A percentile compares a stretch with the other conserved stretches of the same genome.
Conservation (phyloP, 2,888 invertebrate species). For the Hyalella azteca region DNA sequence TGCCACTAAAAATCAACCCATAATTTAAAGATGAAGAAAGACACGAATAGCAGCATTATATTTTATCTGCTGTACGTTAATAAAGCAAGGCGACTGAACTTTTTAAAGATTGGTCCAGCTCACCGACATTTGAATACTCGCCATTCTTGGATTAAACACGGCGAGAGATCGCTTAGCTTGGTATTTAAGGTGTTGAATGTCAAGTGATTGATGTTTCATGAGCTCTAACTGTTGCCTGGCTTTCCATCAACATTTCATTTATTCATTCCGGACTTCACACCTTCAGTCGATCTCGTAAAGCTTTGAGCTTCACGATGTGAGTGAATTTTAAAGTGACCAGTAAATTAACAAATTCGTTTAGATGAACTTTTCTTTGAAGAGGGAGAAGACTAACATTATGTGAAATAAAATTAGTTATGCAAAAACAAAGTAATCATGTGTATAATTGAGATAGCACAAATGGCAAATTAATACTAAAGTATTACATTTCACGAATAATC, state of each 20-base stretch:
- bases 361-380: too few species aligned
- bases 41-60: background rate
- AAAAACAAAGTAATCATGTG: too few species aligned
- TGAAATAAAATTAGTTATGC: too few species aligned
- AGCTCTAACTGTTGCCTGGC: background rate
- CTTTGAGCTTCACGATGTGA: too few species aligned
- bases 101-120: background rate
- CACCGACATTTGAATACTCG: background rate
- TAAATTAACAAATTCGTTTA: too few species aligned
- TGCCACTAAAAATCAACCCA: too few species aligned
- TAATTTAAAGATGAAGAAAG: background rate
- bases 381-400: too few species aligned
- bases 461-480: too few species aligned
- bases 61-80: background rate
- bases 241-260: background rate
- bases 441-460: too few species aligned
- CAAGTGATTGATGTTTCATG: background rate
- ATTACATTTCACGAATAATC: too few species aligned
- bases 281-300: too few species aligned
- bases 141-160: background rate
- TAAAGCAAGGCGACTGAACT: background rate
- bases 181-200: constrained; percentile 24
- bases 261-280: background rate
- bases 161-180: background rate
- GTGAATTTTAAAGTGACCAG: too few species aligned